These are phyloP conservation scores for Limnephilus rhombicus DNA, from an alignment of 2,888 invertebrate species.

Conservation along the genomic window DNA sequence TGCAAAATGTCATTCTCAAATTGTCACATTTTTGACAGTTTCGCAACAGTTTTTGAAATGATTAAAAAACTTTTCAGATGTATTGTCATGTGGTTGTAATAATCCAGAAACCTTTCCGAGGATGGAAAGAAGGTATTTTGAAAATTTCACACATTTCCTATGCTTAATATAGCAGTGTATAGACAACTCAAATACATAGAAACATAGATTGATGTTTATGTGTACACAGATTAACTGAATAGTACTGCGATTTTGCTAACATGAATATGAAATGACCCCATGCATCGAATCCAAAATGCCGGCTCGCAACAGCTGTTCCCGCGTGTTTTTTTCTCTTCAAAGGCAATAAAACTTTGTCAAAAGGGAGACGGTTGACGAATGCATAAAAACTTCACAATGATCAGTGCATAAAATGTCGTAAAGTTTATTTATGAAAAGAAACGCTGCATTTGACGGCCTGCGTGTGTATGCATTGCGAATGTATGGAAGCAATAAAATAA, in stretches of 20 bases:
- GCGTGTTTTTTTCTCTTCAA: slow-evolving; percentile 20
- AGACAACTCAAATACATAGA: too few species aligned
- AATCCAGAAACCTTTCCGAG: too few species aligned
- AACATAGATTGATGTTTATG: too few species aligned
- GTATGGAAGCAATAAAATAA: slow-evolving; percentile 30
- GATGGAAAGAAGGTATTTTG: too few species aligned
- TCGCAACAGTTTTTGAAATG: too few species aligned
- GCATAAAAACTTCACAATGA: slow-evolving; percentile 63
- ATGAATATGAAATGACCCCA: slow-evolving; percentile 36
- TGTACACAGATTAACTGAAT: not conserved
- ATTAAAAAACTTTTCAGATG: too few species aligned
- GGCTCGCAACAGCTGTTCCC: slow-evolving; percentile 50
- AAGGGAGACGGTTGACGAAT: slow-evolving; percentile 63
- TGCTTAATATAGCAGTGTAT: too few species aligned
- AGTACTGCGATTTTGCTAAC: not conserved
- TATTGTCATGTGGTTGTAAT: too few species aligned
- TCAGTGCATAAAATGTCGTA: slow-evolving; percentile 60
- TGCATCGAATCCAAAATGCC: slow-evolving; percentile 39
- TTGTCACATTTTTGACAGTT: too few species aligned
- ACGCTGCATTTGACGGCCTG: slow-evolving; percentile 52
- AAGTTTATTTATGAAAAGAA: slow-evolving; percentile 61
- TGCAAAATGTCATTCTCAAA: too few species aligned
- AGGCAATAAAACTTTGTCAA: slow-evolving; percentile 61
- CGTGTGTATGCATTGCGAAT: slow-evolving; percentile 3
- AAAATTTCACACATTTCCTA: too few species aligned